phyloP scores from a whole-genome alignment of 2,113 vertebrate species.

The Sakesphorus luctuosus region DNA sequence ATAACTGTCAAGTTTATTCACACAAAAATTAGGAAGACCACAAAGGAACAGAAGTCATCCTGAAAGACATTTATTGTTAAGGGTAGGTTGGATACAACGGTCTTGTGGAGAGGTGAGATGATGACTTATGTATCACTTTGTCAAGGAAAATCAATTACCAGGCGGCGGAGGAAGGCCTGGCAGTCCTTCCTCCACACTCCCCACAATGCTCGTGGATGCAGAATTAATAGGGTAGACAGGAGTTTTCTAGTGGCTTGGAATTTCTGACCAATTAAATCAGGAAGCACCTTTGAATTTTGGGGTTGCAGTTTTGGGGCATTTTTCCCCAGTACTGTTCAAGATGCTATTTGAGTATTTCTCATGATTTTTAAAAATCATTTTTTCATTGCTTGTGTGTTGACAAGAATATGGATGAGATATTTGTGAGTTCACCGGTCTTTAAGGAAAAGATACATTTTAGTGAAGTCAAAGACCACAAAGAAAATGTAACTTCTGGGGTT shows the following conservation, averaged over 20 bases:
- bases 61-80: not conserved
- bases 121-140: conserved; percentile 33
- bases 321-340: not conserved
- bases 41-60: not conserved
- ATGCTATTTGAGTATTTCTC: not conserved
- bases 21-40: not conserved
- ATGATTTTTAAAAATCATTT: not conserved
- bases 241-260: not conserved
- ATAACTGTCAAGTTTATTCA: not conserved
- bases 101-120: conserved; percentile 8
- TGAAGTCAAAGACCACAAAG: not conserved
- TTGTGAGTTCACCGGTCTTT: not conserved
- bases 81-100: not conserved
- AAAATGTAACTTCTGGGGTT: not conserved
- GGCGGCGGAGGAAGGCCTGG: not conserved
- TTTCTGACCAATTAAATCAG: not conserved
- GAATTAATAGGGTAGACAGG: not conserved
- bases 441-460: not conserved
- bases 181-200: not conserved
- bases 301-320: fast-evolving
- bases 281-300: not conserved
- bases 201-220: not conserved
- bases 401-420: not conserved
- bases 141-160: conserved; percentile 9
- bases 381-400: not conserved